Evolutionary conservation across 1,140 invertebrate genomes (phyloP).

Genomic region (Ladona fulva): DNA sequence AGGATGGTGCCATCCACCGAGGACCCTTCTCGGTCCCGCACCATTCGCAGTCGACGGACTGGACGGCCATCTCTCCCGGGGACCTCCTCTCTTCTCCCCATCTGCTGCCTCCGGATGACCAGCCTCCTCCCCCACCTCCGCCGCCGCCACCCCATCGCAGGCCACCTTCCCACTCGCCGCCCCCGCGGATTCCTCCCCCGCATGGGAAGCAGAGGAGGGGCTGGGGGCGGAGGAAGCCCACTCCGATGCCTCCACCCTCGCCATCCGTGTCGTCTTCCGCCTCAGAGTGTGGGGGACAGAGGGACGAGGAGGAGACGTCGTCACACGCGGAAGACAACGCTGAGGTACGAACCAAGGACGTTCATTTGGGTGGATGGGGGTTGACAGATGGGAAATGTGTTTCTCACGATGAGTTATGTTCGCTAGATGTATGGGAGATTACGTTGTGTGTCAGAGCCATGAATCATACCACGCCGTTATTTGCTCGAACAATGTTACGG

Average conservation of each 20-base stretch:
- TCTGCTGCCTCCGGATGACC: neutral
- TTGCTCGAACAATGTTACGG: no score
- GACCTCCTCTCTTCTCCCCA: conserved; percentile 19
- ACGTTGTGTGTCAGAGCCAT: no score
- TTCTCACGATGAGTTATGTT: no score
- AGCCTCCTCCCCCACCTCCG: conserved; percentile 10
- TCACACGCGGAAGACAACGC: neutral
- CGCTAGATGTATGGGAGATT: no score
- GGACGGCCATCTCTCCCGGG: conserved; percentile 15
- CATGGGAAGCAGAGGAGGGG: neutral
- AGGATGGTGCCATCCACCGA: conserved; percentile 18
- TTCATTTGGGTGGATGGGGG: no score
- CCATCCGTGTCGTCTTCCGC: neutral
- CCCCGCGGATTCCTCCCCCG: neutral
- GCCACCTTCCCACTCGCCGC: neutral
- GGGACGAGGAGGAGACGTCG: neutral
- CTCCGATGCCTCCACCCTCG: neutral
- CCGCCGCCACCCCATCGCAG: neutral
- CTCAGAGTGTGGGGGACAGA: neutral
- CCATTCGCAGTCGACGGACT: conserved; percentile 17
- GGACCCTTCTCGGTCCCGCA: conserved; percentile 2
- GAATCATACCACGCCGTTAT: no score
- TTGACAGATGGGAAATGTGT: no score
- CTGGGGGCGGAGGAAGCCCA: neutral
- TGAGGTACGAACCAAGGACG: neutral